Conservation (phyloP, 2,888 invertebrate genomes). For the Phyllotreta cruciferae region DNA sequence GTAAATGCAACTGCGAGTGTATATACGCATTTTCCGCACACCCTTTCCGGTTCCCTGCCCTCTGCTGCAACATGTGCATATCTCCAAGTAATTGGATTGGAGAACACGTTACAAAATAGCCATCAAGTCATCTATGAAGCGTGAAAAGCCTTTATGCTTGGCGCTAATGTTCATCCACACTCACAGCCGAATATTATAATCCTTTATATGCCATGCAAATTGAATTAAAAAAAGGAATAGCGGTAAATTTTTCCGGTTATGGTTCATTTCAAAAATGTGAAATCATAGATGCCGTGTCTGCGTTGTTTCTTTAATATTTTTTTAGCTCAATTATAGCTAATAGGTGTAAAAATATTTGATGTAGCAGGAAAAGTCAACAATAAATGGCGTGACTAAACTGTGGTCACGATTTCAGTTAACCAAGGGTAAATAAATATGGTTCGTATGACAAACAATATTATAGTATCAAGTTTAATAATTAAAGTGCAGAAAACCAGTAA, state of each 20-base stretch:
- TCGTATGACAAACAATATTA: conserved; percentile 15
- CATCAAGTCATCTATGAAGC: conserved; percentile 23
- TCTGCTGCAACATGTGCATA: conserved; percentile 13
- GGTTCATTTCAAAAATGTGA: background rate
- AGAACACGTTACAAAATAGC: conserved; percentile 19
- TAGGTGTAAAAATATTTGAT: conserved; percentile 21
- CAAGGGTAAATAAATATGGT: conserved; percentile 11
- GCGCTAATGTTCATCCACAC: conserved; percentile 7
- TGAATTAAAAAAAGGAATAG: too few relatives aligned
- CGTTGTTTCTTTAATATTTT: conserved; percentile 1
- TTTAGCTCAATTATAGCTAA: conserved; percentile 3
- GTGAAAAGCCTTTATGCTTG: conserved; percentile 12
- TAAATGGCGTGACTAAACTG: conserved; percentile 21
- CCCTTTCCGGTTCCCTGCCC: background rate
- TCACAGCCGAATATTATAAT: background rate
- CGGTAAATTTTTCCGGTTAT: background rate
- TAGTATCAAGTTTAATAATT: conserved; percentile 5
- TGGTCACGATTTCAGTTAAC: conserved; percentile 18
- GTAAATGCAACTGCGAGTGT: background rate
- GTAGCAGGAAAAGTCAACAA: conserved; percentile 16
- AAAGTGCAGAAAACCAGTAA: conserved; percentile 15
- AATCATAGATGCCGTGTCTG: background rate
- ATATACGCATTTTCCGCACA: conserved; percentile 7
- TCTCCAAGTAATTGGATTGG: conserved; percentile 22
- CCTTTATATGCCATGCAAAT: too few relatives aligned